These are phyloP conservation scores for Nyctereutes procyonoides DNA, from an alignment of 2,113 vertebrate species.

Conservation along the genomic window DNA sequence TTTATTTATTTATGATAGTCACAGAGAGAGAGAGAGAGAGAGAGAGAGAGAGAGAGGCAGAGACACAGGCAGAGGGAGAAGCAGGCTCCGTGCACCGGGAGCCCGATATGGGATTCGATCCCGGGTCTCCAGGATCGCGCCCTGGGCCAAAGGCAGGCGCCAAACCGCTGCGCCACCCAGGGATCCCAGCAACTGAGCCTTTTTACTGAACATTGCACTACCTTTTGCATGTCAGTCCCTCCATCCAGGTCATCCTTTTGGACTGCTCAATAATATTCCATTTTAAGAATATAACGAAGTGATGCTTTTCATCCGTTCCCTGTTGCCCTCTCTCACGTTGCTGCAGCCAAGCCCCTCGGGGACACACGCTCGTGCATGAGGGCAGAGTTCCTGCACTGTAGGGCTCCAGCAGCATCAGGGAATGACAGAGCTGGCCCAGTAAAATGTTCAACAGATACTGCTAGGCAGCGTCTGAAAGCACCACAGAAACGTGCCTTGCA, in stretches of 20 bases:
- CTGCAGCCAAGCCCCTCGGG: background rate
- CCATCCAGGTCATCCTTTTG: background rate
- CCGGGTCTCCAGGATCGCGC: no score
- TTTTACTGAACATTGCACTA: background rate
- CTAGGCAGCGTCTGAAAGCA: background rate
- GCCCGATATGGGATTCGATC: no score
- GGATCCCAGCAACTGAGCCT: background rate
- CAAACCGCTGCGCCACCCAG: no score
- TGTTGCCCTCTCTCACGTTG: fast-evolving
- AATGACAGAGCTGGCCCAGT: fast-evolving
- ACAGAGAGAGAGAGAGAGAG: no score
- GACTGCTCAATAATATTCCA: background rate
- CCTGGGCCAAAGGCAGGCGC: no score
- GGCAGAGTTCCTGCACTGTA: fast-evolving
- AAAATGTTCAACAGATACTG: background rate
- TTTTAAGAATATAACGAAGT: fast-evolving
- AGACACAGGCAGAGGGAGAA: no score
- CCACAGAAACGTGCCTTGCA: fast-evolving
- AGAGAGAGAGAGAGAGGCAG: no score
- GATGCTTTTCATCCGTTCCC: fast-evolving
- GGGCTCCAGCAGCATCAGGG: background rate
- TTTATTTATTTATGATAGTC: no score
- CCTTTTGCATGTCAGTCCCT: background rate
- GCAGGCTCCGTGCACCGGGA: no score
- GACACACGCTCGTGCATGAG: fast-evolving